Evolutionary conservation across 2,888 invertebrate genomes (phyloP).

Genomic region (Tinea trinotella): DNA sequence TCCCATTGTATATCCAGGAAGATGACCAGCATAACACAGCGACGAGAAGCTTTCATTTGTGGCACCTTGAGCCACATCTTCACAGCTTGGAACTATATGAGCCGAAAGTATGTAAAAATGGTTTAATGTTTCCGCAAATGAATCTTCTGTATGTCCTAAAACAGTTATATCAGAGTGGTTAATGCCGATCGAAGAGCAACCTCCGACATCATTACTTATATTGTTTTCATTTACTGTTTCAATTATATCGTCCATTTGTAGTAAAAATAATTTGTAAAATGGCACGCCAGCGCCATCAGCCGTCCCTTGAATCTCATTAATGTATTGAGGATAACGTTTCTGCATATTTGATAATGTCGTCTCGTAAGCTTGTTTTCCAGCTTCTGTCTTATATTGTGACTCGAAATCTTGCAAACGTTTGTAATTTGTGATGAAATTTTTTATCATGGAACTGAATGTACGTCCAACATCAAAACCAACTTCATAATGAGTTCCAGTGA

Average conservation of each 20-base stretch:
- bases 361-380: slow-evolving; percentile 81
- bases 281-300: slow-evolving; percentile 89
- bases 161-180: slow-evolving; percentile 76
- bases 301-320: slow-evolving; percentile 85
- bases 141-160: slow-evolving; percentile 90
- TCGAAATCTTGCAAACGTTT: slow-evolving; percentile 77
- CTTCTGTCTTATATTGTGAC: slow-evolving; percentile 78
- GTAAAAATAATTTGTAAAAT: slow-evolving; percentile 86
- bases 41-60: slow-evolving; percentile 80
- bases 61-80: slow-evolving; percentile 75
- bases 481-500: slow-evolving; percentile 86
- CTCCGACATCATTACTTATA: slow-evolving; percentile 73
- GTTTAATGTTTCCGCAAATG: slow-evolving; percentile 81
- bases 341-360: slow-evolving; percentile 79
- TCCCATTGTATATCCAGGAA: slow-evolving; percentile 85
- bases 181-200: slow-evolving; percentile 84
- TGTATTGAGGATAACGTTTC: slow-evolving; percentile 83
- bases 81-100: slow-evolving; percentile 78
- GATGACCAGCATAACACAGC: slow-evolving; percentile 81
- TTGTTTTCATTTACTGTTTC: slow-evolving; percentile 67
- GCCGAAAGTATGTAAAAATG: slow-evolving; percentile 88
- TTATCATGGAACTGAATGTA: slow-evolving; percentile 81
- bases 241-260: slow-evolving; percentile 88
- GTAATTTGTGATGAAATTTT: slow-evolving; percentile 76
- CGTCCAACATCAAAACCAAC: slow-evolving; percentile 90